Evolutionary conservation across 1,140 invertebrate species (phyloP), one percentile per base, ranked within the genome.

Genomic region (Saccostrea glomerata): DNA sequence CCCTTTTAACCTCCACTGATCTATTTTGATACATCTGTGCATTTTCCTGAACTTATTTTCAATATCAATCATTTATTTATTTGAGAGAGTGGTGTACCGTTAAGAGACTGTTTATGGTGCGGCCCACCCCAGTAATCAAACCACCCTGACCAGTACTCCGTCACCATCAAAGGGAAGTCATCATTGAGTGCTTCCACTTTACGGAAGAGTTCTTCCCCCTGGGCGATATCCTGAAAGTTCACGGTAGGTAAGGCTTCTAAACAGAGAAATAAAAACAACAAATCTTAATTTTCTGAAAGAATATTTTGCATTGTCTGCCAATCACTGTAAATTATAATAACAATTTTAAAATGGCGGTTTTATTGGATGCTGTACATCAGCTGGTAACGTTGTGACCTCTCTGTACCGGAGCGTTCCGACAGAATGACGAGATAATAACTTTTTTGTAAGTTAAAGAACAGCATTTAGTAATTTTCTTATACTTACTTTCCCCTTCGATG

Each of bases 91-190:
- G 47, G 47, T 66, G 9, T 85, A 92, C 90, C 82, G 4, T 89
- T 40, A 13, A 91, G 60, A 7, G 88, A 15, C 9, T 70, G 20
- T 6, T 85, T 86, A 7, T 89, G 88, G 70, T 95, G 92, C n/a
- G 12, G 1, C 84, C 89, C 70, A 2, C 94, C 93, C 96, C 96
- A 96, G 92, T 96, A 95, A 90, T 96, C 96, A 93, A 96, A 97
- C 96, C 96, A 97, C 0, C 97, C 97, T 0, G 95, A 95, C 96
- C 96, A 97, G 93, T 95, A 97, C 92, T 97, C 97, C 92, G 96
- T 96, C 2, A 96, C 96, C 95, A 97, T 96, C 13, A 96, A 87
- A 0, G 96, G 96, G 90, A 96, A 95, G 89, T 96, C 93, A 3
- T 96, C 95, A 93, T 96, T 96, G n/a, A 96, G 91, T 23, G 93